A percentile compares a stretch with the other conserved stretches of the same genome.
These are phyloP conservation scores for Xestia ashworthii DNA, from an alignment of 2,888 invertebrate genomes.

Conservation along the genomic window DNA sequence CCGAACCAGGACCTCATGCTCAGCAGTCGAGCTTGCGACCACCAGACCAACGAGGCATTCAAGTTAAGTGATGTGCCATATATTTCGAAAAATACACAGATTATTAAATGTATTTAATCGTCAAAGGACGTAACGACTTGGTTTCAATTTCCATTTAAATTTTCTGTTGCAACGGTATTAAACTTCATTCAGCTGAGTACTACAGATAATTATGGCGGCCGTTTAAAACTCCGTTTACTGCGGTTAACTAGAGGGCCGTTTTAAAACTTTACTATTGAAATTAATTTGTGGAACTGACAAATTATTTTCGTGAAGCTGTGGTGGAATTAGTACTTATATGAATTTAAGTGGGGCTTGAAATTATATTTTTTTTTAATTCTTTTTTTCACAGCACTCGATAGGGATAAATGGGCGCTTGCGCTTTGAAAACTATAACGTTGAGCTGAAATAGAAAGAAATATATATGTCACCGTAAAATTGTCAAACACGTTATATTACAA, in stretches of 20 bases:
- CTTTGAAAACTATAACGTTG: too few relatives aligned
- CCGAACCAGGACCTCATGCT: too few relatives aligned
- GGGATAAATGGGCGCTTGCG: too few relatives aligned
- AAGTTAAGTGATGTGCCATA: too few relatives aligned
- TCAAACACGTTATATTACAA: too few relatives aligned
- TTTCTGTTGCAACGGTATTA: slow-evolving; percentile 54
- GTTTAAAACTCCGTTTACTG: slow-evolving; percentile 44
- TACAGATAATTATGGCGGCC: slow-evolving; percentile 62
- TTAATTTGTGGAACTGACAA: slow-evolving; percentile 40
- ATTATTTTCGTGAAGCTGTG: slow-evolving; percentile 26
- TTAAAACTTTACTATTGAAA: slow-evolving; percentile 54
- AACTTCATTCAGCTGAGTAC: slow-evolving; percentile 60
- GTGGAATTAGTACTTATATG: neutral
- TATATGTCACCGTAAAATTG: too few relatives aligned
- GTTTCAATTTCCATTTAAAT: slow-evolving; percentile 60
- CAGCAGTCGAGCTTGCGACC: too few relatives aligned
- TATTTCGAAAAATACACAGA: neutral
- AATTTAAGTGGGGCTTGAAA: neutral
- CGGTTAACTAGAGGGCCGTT: slow-evolving; percentile 51
- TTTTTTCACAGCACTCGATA: too few relatives aligned
- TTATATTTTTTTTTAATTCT: too few relatives aligned
- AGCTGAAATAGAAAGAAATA: too few relatives aligned
- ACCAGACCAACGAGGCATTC: too few relatives aligned
- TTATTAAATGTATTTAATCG: slow-evolving; percentile 11
- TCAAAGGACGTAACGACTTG: slow-evolving; percentile 1